phyloP scores from a whole-genome alignment of 2,888 invertebrate species.

The Noctua comes region DNA sequence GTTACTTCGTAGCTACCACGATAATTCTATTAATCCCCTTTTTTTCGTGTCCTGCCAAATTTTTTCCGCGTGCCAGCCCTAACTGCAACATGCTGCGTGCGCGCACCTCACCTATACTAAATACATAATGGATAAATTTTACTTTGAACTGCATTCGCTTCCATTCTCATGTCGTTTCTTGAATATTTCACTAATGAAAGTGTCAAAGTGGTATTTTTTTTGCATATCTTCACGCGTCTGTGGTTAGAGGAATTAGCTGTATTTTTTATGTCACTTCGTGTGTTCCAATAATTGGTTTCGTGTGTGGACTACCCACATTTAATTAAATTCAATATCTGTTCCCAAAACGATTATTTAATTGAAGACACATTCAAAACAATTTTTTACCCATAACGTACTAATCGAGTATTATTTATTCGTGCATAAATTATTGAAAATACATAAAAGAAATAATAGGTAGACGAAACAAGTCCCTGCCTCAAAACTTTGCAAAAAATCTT shows the following conservation, averaged over 20 bases:
- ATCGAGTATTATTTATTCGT: conserved; percentile 50
- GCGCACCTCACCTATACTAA: conserved; percentile 76
- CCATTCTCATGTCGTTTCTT: conserved; percentile 72
- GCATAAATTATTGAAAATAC: conserved; percentile 52
- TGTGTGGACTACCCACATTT: conserved; percentile 23
- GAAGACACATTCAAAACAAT: conserved; percentile 43
- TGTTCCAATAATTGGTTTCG: conserved; percentile 24
- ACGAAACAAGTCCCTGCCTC: conserved; percentile 14
- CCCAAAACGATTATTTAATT: conserved; percentile 34
- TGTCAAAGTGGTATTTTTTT: conserved; percentile 56
- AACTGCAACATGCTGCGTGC: conserved; percentile 61
- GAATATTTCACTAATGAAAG: conserved; percentile 70
- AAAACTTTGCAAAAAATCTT: conserved; percentile 41
- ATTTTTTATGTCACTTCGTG: conserved; percentile 13
- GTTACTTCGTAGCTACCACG: neutral
- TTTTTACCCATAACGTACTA: conserved; percentile 33
- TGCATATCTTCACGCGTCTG: conserved; percentile 53
- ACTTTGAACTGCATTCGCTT: conserved; percentile 72
- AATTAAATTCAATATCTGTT: conserved; percentile 32
- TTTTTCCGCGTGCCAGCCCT: conserved; percentile 57
- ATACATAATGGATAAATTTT: conserved; percentile 85
- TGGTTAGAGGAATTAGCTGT: neutral
- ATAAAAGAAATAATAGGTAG: conserved; percentile 34
- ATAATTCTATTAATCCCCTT: too few relatives aligned
- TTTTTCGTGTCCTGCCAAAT: neutral